phyloP scores from a whole-genome alignment of 2,888 invertebrate species.

The Oscheius onirici region DNA sequence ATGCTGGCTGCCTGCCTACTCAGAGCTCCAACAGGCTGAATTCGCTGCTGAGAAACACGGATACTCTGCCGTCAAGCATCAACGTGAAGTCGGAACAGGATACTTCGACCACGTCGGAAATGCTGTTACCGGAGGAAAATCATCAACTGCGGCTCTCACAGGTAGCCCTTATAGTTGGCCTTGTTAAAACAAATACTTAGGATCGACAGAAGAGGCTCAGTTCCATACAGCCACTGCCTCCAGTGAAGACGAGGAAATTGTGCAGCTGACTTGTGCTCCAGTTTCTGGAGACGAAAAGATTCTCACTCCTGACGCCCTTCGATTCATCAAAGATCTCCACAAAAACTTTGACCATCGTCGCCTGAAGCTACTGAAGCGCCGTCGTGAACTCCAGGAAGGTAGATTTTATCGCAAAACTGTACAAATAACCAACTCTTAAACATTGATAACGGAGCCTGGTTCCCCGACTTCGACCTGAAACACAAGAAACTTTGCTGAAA shows the following conservation, averaged over 20 bases:
- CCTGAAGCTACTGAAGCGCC: conserved; percentile 59
- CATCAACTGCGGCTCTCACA: conserved; percentile 67
- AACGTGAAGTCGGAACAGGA: conserved; percentile 73
- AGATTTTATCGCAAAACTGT: background rate
- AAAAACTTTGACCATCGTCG: conserved; percentile 74
- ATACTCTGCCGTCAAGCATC: conserved; percentile 73
- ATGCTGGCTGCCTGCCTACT: conserved; percentile 73
- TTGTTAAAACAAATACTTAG: conserved; percentile 54
- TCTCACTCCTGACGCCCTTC: conserved; percentile 76
- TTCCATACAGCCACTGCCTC: conserved; percentile 67
- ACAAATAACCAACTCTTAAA: conserved; percentile 39
- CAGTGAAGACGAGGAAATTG: conserved; percentile 68
- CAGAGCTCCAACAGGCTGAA: conserved; percentile 71
- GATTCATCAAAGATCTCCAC: conserved; percentile 77
- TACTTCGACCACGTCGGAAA: conserved; percentile 72
- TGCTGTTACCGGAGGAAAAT: conserved; percentile 64
- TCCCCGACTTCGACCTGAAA: conserved; percentile 74
- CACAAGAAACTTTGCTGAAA: too few species aligned
- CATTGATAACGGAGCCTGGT: conserved; percentile 67
- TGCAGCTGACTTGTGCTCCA: conserved; percentile 63
- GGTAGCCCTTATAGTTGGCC: background rate
- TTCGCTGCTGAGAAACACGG: conserved; percentile 70
- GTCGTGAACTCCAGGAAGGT: conserved; percentile 57
- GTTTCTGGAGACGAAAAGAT: conserved; percentile 75
- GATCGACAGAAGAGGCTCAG: conserved; percentile 72